Conservation (phyloP, 2,113 vertebrate species). For the Phalacrocorax brasilianus region DNA sequence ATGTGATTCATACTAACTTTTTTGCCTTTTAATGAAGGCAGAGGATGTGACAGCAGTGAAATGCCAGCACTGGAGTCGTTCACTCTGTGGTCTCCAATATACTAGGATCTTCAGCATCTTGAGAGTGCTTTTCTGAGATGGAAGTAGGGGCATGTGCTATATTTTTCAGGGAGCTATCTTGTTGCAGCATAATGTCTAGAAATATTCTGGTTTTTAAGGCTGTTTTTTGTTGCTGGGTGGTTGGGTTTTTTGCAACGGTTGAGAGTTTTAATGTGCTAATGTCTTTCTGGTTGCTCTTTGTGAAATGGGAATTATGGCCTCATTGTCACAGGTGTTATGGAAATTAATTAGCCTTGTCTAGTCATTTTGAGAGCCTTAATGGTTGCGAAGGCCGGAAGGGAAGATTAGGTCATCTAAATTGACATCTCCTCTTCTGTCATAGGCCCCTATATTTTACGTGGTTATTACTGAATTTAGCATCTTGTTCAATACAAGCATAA, state of each 20-base stretch:
- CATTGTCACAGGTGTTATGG: not conserved
- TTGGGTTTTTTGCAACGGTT: not conserved
- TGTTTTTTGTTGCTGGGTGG: not conserved
- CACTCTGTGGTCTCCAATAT: not conserved
- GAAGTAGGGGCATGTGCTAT: not conserved
- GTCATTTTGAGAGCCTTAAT: not conserved
- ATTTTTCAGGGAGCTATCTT: not conserved
- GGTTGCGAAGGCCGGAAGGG: not conserved
- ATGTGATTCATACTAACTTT: not conserved
- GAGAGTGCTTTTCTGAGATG: not conserved
- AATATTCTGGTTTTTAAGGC: not conserved
- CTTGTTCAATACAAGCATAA: not conserved
- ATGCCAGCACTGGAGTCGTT: not conserved
- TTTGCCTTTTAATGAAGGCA: not conserved
- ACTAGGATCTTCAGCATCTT: not conserved
- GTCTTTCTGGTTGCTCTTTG: not conserved
- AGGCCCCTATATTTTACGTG: not conserved
- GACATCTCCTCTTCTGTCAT: not conserved
- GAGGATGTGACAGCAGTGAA: not conserved
- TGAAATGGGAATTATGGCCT: not conserved
- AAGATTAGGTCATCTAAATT: not conserved
- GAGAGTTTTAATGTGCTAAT: not conserved
- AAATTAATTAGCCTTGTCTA: not conserved
- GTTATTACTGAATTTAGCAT: not conserved
- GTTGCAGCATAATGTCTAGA: not conserved